Conservation (phyloP, 2,888 invertebrate species). For the Brachypalpus laphriformis region DNA sequence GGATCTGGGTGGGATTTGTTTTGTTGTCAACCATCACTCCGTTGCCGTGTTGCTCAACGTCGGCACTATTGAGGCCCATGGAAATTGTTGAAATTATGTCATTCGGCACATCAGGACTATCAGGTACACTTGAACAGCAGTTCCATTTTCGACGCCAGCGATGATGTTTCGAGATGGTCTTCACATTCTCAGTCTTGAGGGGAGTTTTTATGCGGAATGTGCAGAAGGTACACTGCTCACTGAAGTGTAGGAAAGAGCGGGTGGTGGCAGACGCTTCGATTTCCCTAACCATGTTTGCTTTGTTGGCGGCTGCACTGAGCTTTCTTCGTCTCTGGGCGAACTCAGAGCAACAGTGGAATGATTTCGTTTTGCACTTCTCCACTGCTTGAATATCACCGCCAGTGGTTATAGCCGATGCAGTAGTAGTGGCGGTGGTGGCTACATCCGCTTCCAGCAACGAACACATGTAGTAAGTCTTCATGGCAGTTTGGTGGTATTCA, state of each 20-base stretch:
- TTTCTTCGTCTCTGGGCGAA: conserved; percentile 79
- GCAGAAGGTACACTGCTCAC: conserved; percentile 82
- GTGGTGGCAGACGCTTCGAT: conserved; percentile 75
- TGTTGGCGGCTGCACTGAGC: conserved; percentile 78
- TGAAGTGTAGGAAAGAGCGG: conserved; percentile 80
- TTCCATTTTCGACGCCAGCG: conserved; percentile 85
- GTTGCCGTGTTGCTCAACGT: conserved; percentile 72
- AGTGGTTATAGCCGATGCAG: conserved; percentile 77
- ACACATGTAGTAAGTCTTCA: conserved; percentile 83
- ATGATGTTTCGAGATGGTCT: conserved; percentile 82
- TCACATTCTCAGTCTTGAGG: conserved; percentile 76
- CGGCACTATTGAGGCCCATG: conserved; percentile 72
- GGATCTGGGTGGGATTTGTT: conserved; percentile 78
- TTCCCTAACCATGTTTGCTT: conserved; percentile 78
- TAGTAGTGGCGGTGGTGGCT: conserved; percentile 75
- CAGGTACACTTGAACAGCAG: conserved; percentile 85
- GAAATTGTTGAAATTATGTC: conserved; percentile 82
- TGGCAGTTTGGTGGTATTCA: conserved; percentile 80
- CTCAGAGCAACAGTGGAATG: conserved; percentile 83
- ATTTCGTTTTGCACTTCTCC: conserved; percentile 76
- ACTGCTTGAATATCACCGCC: conserved; percentile 59
- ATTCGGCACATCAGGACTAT: conserved; percentile 85
- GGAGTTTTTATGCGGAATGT: conserved; percentile 81
- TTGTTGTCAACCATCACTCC: conserved; percentile 75
- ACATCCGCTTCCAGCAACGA: conserved; percentile 84